These are phyloP conservation scores for Sebastiscus albofasciatus DNA, from an alignment of 2,797 vertebrate genomes.

Conservation along the genomic window DNA sequence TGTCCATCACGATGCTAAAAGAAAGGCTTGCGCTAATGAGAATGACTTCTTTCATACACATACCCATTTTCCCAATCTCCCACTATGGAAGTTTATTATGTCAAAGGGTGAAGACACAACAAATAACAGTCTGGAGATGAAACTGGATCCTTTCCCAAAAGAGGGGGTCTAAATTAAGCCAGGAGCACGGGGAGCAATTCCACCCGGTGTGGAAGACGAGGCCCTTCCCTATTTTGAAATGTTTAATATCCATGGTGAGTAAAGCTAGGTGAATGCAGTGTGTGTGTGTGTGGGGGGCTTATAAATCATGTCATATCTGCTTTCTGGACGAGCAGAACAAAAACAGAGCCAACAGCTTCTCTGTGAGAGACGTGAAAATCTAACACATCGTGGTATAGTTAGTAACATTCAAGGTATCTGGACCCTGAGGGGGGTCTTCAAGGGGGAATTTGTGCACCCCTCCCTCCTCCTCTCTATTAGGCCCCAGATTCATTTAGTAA, in stretches of 20 bases:
- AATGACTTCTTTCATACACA: slow-evolving; percentile 15
- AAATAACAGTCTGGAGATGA: slow-evolving; percentile 32
- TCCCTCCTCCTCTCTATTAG: slow-evolving; percentile 1
- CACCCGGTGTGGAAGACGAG: slow-evolving; percentile 6
- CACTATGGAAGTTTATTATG: slow-evolving; percentile 26
- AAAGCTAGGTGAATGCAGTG: slow-evolving; percentile 8
- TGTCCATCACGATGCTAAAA: neutral
- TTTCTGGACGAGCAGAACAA: slow-evolving; percentile 22
- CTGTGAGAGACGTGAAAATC: slow-evolving; percentile 17
- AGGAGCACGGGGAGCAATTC: slow-evolving; percentile 33
- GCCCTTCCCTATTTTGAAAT: slow-evolving; percentile 14
- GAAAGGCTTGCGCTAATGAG: neutral
- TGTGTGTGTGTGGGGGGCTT: fast-evolving
- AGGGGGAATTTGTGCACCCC: slow-evolving; percentile 14
- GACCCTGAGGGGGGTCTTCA: slow-evolving; percentile 1
- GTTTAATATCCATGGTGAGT: slow-evolving; percentile 45
- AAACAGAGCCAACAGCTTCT: slow-evolving; percentile 27
- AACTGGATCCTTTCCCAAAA: slow-evolving; percentile 57
- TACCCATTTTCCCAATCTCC: slow-evolving; percentile 15
- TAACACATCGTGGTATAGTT: slow-evolving; percentile 1
- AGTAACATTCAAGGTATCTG: slow-evolving; percentile 26
- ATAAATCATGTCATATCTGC: slow-evolving; percentile 5
- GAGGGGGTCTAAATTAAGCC: slow-evolving; percentile 25
- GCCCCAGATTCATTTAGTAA: slow-evolving; percentile 46
- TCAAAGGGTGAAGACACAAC: slow-evolving; percentile 31